Base-by-base conservation (phyloP, 2,797 vertebrate genomes). In the Galago senegalensis region DNA sequence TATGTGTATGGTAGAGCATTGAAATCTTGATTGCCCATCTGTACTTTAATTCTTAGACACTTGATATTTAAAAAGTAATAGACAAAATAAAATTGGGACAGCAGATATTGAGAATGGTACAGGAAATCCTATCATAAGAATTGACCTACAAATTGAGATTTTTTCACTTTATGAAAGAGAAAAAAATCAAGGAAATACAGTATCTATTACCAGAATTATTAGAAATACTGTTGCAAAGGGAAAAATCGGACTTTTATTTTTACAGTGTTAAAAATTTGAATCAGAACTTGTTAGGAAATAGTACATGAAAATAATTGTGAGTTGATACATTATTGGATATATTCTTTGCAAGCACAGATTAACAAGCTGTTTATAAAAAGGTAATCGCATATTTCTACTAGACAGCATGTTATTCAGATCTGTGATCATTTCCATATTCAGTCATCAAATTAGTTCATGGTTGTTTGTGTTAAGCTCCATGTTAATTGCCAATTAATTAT, bases 401-500 rank as follows among this genome's bases (percentile, higher is more conserved):
- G 23, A 67, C 25, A 83, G 13, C 9, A 70, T 63, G 3, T 37
- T 88, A 43, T 77, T 83, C 73, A 93, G 27, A 69, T 70, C 27
- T 85, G 46, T 93, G 69, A 40, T 85, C 11, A 61, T 89, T 80
- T 95, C 75, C 46, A 5, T 80, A 81, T 10, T 95, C n/a, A 94
- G 5, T 81, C 75, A 94, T 83, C 91, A 95, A 88, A 89, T 92
- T 79, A 87, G 56, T 89, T 91, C 56, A 91, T 61, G n/a, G 25
- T 40, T 95, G 21, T 93, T 96, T 89, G 5, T 94, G 31, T 82
- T 93, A 87, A 40, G 20, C 21, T 0, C 37, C 43, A 69, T 95
- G 84, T 87, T 96, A 94, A 98, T 87, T 95, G n/a, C 4, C 34
- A 94, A 81, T 93, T 97, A 95, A 95, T 97, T 96, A 87, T 65